Evolutionary conservation across 2,888 invertebrate genomes (phyloP), one percentile per base, ranked within the genome.

Genomic region (Patella pellucida): DNA sequence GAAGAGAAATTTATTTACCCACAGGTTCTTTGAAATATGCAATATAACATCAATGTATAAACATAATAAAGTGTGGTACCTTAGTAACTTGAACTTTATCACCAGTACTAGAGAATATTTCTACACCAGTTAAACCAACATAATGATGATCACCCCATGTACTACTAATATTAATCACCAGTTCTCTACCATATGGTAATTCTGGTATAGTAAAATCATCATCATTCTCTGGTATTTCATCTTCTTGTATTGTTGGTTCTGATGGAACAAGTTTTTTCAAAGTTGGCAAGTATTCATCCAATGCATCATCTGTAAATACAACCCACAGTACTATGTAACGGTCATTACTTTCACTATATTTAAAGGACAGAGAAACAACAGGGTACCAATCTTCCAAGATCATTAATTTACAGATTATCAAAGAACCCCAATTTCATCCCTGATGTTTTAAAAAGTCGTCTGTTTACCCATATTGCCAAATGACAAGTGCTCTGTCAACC

Each of bases 131-230:
- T 74, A 96, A 90, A 0, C 95, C 96, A 16, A 96, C 94, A 84
- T 95, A 94, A 90, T 95, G 94, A 83, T 93, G 93, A 88, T 96
- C 96, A 12, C 95, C 96, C 96, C 96, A 96, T 52, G 95, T 93
- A 91, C 88, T 84, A 56, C 80, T 78, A 81, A 96, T 95, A 88
- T 94, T 94, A 74, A 96, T 91, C 80, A 93, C 93, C 84, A 96
- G 87, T 74, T 93, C 90, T 84, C 92, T 91, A n/a, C 95, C 96
- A 79, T 91, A 91, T 0, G 95, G 96, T 82, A 95, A 91, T 90
- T 95, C 95, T 0, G 95, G 96, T 79, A 96, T 95, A 67, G 94
- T 92, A 89, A 95, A 95, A 41, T 82, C 83, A 23, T 89, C 89
- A 78, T 81, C 83, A n/a, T 78, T 76, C 16, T 77, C 78, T 67